Evolutionary conservation across 2,888 invertebrate species (phyloP).

Genomic region (Habrosyne pyritoides): DNA sequence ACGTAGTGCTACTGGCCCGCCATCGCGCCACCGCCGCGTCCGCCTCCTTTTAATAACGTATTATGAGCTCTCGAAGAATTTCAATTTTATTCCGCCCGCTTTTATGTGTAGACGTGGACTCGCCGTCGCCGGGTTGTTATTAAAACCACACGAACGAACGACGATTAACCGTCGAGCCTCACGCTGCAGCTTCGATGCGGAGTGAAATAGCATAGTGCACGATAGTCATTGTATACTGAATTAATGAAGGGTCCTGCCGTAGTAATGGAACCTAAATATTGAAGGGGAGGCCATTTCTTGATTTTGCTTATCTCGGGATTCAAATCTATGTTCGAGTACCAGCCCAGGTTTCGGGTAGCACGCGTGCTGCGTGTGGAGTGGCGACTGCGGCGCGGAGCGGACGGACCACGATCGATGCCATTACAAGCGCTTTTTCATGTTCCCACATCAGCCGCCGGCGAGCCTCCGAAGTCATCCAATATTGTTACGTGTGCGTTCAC

Average conservation of each 20-base stretch:
- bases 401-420: background rate
- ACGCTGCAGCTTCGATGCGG: background rate
- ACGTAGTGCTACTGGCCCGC: background rate
- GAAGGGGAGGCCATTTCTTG: background rate
- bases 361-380: background rate
- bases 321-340: background rate
- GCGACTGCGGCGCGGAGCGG: background rate
- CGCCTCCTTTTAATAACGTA: slow-evolving; percentile 14
- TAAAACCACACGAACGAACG: slow-evolving; percentile 11
- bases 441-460: background rate
- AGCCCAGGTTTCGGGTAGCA: background rate
- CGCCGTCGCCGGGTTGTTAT: slow-evolving; percentile 10
- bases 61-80: slow-evolving; percentile 26
- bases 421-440: background rate
- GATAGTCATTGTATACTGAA: background rate
- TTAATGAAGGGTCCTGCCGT: background rate
- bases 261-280: background rate
- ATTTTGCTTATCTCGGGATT: background rate
- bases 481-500: slow-evolving; percentile 10
- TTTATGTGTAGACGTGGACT: slow-evolving; percentile 7
- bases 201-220: background rate
- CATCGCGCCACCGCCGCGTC: background rate
- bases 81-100: slow-evolving; percentile 26
- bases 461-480: background rate
- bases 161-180: slow-evolving; percentile 20